Evolutionary conservation across 2,113 vertebrate genomes (phyloP).

Genomic region (Aplodontia rufa): DNA sequence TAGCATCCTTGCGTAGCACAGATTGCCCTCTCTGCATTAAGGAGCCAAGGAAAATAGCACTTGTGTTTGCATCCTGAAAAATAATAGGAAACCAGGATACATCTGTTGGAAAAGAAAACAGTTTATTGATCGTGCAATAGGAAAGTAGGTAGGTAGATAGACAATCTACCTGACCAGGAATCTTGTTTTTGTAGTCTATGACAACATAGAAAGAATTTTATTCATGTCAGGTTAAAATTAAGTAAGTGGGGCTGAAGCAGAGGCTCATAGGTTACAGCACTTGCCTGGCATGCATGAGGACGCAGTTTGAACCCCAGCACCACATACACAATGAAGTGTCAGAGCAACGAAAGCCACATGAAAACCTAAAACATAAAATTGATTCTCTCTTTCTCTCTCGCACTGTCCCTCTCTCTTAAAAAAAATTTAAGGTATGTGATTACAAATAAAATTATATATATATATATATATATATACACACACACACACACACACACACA

Average conservation of each 20-base stretch:
- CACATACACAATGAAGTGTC: too few relatives aligned
- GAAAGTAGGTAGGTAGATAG: background rate
- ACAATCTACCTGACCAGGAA: background rate
- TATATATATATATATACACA: background rate
- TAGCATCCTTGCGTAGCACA: background rate
- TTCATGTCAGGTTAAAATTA: constrained; percentile 29
- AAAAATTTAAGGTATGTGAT: background rate
- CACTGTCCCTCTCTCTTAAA: too few relatives aligned
- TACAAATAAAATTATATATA: background rate
- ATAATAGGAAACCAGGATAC: background rate
- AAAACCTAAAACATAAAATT: too few relatives aligned
- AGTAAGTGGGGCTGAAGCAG: too few relatives aligned
- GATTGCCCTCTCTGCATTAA: background rate
- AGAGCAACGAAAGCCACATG: too few relatives aligned
- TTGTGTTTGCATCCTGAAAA: background rate
- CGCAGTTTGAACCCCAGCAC: too few relatives aligned
- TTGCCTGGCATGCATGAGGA: too few relatives aligned
- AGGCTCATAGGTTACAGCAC: too few relatives aligned
- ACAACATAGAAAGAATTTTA: background rate
- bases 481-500: too few relatives aligned
- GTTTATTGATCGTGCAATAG: background rate
- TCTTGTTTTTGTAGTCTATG: background rate
- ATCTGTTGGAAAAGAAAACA: background rate
- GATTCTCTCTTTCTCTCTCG: too few relatives aligned
- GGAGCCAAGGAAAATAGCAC: background rate